Evolutionary conservation across 2,113 vertebrate genomes (phyloP), one percentile per base, ranked within the genome.

Genomic region (Phalacrocorax carbo): DNA sequence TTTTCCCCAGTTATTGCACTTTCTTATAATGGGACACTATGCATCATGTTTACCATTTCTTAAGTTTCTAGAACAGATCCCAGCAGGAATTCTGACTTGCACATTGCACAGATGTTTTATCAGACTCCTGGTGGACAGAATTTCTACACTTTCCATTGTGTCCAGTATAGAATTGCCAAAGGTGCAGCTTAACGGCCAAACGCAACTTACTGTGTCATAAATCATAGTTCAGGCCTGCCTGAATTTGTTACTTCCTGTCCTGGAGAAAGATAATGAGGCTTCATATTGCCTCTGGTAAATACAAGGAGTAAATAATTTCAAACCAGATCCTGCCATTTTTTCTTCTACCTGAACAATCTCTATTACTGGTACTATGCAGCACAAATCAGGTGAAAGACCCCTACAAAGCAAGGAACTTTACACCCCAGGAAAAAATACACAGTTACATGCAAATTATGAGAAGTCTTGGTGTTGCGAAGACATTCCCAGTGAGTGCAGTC

Each of bases 11-110:
- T 70, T 94, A 61, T 68, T 92, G 32, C 25, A 57, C 48, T 93
- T 91, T 51, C n/a, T 72, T 84, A 19, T 79, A 68, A 86, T 72
- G 71, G 40, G 68, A 86, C 51, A 68, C 62, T 72, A 44, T 10
- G 8, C 82, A 90, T 87, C 36, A 8, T 77, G 86, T 86, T 92
- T 92, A 86, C 46, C 19, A 62, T 96, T 95, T 90, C 79, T 94
- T 78, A 58, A 60, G 72, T 95, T 97, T 95, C 49, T 94, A 96
- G 91, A 96, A 83, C 89, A 96, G 55, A 94, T 95, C 93, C 29
- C 96, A 96, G 96, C 87, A 96, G 95, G 87, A 94, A 85, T 89
- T 89, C 95, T 97, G 97, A 96, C 95, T 82, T 82, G 32, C 46
- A 94, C 66, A 42, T 93, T 92, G 48, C 55, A 87, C 95, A 97